Conservation (phyloP, 2,113 vertebrate species). For the Cygnus buccinator region DNA sequence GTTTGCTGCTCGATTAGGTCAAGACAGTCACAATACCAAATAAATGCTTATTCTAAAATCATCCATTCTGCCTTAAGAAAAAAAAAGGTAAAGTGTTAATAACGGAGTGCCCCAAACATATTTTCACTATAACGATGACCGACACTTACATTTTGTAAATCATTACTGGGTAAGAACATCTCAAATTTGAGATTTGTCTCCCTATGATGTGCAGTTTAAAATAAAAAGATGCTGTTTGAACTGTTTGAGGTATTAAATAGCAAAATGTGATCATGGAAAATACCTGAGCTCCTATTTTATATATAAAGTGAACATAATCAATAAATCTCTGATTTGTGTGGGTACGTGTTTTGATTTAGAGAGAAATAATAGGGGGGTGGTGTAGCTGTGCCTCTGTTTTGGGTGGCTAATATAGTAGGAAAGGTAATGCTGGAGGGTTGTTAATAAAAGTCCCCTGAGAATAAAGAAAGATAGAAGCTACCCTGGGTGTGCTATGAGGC, state of each 20-base stretch:
- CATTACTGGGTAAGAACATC: neutral
- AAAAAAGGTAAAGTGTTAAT: neutral
- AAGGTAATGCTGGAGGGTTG: neutral
- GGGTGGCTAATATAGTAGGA: neutral
- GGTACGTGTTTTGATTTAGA: neutral
- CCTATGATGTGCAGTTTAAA: neutral
- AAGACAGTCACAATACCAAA: constrained; percentile 53
- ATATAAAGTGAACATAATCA: neutral
- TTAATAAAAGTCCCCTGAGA: neutral
- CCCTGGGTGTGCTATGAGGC: neutral
- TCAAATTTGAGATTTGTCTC: neutral
- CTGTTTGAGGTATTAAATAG: neutral
- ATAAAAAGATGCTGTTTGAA: neutral
- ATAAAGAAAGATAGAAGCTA: neutral
- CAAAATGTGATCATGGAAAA: neutral
- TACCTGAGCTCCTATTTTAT: neutral
- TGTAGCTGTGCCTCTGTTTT: neutral
- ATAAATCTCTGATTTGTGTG: neutral
- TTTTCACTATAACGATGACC: neutral
- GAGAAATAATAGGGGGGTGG: neutral
- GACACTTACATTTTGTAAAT: neutral
- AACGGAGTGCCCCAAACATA: neutral
- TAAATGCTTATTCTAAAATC: neutral
- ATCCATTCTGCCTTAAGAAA: neutral
- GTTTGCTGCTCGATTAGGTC: constrained; percentile 81